Evolutionary conservation across 2,888 invertebrate species (phyloP).

Genomic region (Hartigia nigra): DNA sequence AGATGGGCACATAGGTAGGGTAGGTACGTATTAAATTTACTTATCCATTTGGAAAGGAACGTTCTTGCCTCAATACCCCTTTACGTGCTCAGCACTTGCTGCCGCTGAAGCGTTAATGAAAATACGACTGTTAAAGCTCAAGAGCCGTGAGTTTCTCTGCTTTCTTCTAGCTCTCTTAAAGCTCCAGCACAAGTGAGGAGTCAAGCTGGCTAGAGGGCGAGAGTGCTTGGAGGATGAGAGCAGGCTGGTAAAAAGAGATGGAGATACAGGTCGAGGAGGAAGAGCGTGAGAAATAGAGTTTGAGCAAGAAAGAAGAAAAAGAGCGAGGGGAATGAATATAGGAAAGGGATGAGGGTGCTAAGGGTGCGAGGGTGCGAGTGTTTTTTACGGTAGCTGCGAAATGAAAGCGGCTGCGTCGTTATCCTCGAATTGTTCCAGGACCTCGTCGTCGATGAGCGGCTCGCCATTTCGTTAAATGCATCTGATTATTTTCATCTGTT

Average conservation of each 20-base stretch:
- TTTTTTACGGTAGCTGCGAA: slow-evolving; percentile 49
- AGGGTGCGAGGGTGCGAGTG: slow-evolving; percentile 24
- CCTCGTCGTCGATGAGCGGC: slow-evolving; percentile 34
- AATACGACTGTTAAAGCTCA: slow-evolving; percentile 56
- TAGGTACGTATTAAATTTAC: slow-evolving; percentile 5
- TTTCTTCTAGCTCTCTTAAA: slow-evolving; percentile 43
- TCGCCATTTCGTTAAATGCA: slow-evolving; percentile 44
- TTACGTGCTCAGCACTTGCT: slow-evolving; percentile 10
- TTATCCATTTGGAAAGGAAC: slow-evolving; percentile 6
- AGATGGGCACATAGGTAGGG: not conserved
- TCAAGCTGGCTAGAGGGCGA: not conserved
- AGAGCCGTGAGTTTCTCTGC: slow-evolving; percentile 46
- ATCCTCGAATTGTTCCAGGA: slow-evolving; percentile 45
- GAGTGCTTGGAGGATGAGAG: too few species aligned
- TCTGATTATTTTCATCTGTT: slow-evolving; percentile 52
- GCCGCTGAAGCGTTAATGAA: slow-evolving; percentile 54
- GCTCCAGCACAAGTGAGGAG: slow-evolving; percentile 10
- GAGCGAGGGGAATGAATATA: slow-evolving; percentile 20
- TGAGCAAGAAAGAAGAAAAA: slow-evolving; percentile 26
- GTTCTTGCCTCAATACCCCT: not conserved
- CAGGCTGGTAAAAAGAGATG: not conserved
- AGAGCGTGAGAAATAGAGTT: slow-evolving; percentile 17
- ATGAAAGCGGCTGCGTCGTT: slow-evolving; percentile 51
- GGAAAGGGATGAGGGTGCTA: slow-evolving; percentile 15
- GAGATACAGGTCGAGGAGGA: slow-evolving; percentile 7